Evolutionary conservation across 2,888 invertebrate genomes (phyloP).

Genomic region (Zhengitettix transpicula): DNA sequence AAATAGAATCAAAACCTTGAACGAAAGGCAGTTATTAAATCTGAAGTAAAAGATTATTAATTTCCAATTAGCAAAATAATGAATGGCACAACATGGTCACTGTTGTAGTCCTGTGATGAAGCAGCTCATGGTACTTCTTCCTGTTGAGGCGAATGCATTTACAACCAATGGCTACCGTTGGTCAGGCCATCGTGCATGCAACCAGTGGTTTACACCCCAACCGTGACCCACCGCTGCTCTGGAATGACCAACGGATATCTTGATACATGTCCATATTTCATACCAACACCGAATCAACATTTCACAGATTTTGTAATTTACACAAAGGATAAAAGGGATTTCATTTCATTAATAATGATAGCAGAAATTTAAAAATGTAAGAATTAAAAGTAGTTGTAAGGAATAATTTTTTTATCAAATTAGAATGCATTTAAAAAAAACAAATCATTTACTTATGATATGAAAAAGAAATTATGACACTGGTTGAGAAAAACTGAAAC

Average conservation of each 20-base stretch:
- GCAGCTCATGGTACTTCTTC: neutral
- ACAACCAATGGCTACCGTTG: slow-evolving; percentile 12
- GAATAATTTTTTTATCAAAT: too few relatives aligned
- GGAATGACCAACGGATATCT: slow-evolving; percentile 16
- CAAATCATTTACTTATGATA: too few relatives aligned
- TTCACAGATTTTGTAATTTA: neutral
- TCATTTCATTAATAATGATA: neutral
- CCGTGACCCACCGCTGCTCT: slow-evolving; percentile 19
- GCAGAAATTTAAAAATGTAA: too few relatives aligned
- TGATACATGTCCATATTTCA: slow-evolving; percentile 9
- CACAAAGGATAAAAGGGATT: neutral
- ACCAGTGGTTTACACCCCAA: slow-evolving; percentile 18
- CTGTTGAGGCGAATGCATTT: neutral
- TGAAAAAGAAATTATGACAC: too few relatives aligned
- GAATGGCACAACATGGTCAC: neutral
- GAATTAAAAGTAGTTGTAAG: too few relatives aligned
- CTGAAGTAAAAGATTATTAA: too few relatives aligned
- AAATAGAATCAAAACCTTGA: too few relatives aligned
- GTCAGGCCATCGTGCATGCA: slow-evolving; percentile 16
- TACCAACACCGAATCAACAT: slow-evolving; percentile 2
- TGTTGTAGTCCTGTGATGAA: neutral
- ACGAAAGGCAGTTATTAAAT: too few relatives aligned
- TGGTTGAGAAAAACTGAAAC: too few relatives aligned
- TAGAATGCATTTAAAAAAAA: too few relatives aligned
- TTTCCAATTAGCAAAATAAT: too few relatives aligned